Evolutionary conservation across 2,888 invertebrate genomes (phyloP), one percentile per base, ranked within the genome.

Genomic region (Synergus umbraculus): DNA sequence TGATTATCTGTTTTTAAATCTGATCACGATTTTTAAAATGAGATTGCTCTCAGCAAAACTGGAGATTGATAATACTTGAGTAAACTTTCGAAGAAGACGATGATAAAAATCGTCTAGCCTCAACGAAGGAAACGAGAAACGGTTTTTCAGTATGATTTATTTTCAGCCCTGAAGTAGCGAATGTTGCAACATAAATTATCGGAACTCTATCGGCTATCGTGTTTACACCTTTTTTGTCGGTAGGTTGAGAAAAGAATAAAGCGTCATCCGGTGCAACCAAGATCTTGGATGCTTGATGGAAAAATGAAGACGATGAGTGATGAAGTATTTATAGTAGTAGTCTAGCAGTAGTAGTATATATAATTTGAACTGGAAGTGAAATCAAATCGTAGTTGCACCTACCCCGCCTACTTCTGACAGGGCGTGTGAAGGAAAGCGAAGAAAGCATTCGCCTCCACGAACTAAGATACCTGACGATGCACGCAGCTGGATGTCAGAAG

Each of bases 401-500:
- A 54, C n/a, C 76, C 44, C 46, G 44, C 54, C 54, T 41, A 76
- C 60, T 44, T 77, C 41, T 46, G n/a, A 18, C 66, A 18, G 15
- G 58, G 44, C 76, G 78, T 44, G 76, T 77, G 67, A 76, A 64
- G 44, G 73, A 66, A 77, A 77, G 44, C 73, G 60, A 76, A 76
- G 80, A 78, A 80, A 80, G 77, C 78, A 43, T 63, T 29, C 54
- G 41, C 37, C 37, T 76, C n/a, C 37, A 54, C 15, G 37, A 18
- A 37, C n/a, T 29, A 76, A 76, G 58, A 41, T 64, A 58, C 69
- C 46, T 44, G 69, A 79, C 78, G 78, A 76, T 78, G 80, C 54
- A 76, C 80, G 69, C 80, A 81, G 81, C 81, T 82, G 81, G 78
- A 9, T 77, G 44, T 46, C 79, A 82, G 77, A 79, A 80, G 82